These are phyloP conservation scores for Oryctes rhinoceros DNA, from an alignment of 1,140 invertebrate genomes.

Conservation along the genomic window DNA sequence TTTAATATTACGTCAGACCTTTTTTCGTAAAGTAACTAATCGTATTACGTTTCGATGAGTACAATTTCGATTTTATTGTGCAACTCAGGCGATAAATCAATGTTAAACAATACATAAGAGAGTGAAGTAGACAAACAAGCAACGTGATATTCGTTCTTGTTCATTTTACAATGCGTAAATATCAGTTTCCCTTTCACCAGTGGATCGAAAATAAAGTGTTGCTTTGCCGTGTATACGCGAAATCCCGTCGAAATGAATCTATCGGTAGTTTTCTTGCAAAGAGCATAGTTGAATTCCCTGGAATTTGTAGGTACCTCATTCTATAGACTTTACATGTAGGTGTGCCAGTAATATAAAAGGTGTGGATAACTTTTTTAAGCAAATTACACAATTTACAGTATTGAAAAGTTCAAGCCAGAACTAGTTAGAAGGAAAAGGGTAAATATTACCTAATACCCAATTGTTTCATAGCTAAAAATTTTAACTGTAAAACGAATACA, in stretches of 20 bases:
- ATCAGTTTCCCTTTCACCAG: constrained; percentile 17
- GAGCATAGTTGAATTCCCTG: background rate
- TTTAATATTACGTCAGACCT: background rate
- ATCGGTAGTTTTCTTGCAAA: background rate
- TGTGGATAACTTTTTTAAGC: too few relatives aligned
- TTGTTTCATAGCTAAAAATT: too few relatives aligned
- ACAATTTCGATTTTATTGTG: too few relatives aligned
- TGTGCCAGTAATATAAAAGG: background rate
- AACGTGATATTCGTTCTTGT: background rate
- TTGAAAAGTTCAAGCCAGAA: too few relatives aligned
- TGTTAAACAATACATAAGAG: background rate
- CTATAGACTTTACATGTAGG: background rate
- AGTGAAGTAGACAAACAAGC: background rate
- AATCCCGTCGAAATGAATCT: constrained; percentile 15
- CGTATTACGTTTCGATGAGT: background rate
- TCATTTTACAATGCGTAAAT: constrained; percentile 1
- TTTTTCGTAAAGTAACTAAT: background rate
- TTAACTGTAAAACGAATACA: too few relatives aligned
- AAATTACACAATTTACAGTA: too few relatives aligned
- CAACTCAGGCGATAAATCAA: background rate
- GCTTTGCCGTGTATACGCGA: background rate
- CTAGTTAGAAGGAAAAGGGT: too few relatives aligned
- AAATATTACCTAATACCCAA: too few relatives aligned
- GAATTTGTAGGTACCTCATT: background rate
- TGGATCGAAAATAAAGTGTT: background rate